These are phyloP conservation scores for Mactra quadrangularis DNA, from an alignment of 1,140 invertebrate genomes.

Conservation along the genomic window DNA sequence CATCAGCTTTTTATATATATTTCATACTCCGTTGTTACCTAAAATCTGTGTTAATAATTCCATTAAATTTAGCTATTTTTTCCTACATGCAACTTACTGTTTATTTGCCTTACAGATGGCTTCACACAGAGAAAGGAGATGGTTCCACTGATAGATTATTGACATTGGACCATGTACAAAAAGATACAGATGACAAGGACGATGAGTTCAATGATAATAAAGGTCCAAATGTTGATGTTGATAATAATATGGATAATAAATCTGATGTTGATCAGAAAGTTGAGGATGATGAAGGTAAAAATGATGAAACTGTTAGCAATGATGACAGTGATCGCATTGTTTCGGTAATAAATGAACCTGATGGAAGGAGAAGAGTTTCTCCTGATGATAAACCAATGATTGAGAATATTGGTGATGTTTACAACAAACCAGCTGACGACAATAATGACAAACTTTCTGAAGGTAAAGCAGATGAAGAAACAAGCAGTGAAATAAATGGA, in stretches of 20 bases:
- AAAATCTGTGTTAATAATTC: too few relatives aligned
- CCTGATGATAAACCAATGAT: too few relatives aligned
- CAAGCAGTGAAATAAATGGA: neutral
- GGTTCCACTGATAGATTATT: slow-evolving; percentile 66
- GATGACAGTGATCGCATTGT: slow-evolving; percentile 5
- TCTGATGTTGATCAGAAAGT: neutral
- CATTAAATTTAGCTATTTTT: too few relatives aligned
- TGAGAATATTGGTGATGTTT: neutral
- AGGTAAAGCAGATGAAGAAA: neutral
- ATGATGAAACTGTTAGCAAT: neutral
- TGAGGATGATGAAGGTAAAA: neutral
- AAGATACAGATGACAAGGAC: neutral
- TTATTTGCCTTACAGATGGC: too few relatives aligned
- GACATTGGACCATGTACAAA: slow-evolving; percentile 57
- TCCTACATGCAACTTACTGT: too few relatives aligned
- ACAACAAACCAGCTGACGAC: neutral
- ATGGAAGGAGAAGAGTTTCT: neutral
- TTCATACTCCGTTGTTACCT: too few relatives aligned
- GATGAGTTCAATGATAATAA: neutral
- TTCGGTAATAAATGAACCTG: slow-evolving; percentile 10
- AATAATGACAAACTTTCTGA: neutral
- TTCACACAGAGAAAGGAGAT: slow-evolving; percentile 75
- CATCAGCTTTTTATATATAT: too few relatives aligned
- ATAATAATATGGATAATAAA: neutral
- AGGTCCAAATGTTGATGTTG: neutral